A percentile compares a stretch with the other conserved stretches of the same genome.
These are phyloP conservation scores for Xanthorhoe spadicearia DNA, from an alignment of 2,888 invertebrate species.

Conservation along the genomic window DNA sequence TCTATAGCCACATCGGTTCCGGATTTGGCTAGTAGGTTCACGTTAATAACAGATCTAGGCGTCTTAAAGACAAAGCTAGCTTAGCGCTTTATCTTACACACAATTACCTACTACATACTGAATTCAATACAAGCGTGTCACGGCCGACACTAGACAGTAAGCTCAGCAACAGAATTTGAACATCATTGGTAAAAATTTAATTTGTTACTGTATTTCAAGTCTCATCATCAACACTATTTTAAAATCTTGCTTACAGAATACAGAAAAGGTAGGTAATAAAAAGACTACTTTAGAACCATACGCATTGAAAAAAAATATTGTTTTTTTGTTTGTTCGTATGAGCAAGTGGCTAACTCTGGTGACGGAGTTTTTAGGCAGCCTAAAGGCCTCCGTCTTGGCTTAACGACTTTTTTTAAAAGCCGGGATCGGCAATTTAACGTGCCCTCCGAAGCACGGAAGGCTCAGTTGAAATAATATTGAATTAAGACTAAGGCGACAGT, in stretches of 20 bases:
- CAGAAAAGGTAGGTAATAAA: not conserved
- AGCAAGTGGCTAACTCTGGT: too few relatives aligned
- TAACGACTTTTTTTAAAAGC: too few relatives aligned
- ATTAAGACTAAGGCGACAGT: conserved; percentile 3
- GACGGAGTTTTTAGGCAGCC: too few relatives aligned
- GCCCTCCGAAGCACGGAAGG: too few relatives aligned
- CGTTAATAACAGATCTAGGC: conserved; percentile 25
- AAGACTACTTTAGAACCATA: not conserved
- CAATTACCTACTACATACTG: conserved; percentile 4
- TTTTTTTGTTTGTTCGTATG: too few relatives aligned
- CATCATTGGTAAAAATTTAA: too few relatives aligned
- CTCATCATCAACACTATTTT: too few relatives aligned
- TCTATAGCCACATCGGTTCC: conserved; percentile 33
- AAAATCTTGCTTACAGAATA: too few relatives aligned
- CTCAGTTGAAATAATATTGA: not conserved
- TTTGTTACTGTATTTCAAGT: too few relatives aligned
- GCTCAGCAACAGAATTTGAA: not conserved
- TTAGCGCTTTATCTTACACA: conserved; percentile 30
- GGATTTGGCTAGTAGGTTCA: conserved; percentile 18
- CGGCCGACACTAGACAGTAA: conserved; percentile 28
- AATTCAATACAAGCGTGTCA: conserved; percentile 32
- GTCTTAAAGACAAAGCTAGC: conserved; percentile 33
- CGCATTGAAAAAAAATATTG: not conserved
- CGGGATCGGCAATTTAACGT: too few relatives aligned
- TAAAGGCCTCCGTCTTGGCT: too few relatives aligned